Conservation (phyloP, 1,140 invertebrate genomes). For the Anoplolepis gracilipes region DNA sequence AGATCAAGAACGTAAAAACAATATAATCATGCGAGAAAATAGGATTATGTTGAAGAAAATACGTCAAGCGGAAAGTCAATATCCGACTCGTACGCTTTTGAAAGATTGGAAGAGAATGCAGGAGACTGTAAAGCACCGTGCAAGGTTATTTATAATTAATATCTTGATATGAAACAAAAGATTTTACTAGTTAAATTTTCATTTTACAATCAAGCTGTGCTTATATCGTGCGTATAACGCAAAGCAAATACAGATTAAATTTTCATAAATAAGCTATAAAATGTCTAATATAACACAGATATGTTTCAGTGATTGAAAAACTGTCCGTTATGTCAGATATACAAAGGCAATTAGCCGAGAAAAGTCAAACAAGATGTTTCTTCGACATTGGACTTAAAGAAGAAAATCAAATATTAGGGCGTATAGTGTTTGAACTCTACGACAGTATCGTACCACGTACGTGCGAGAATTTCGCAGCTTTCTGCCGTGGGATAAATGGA, state of each 20-base stretch:
- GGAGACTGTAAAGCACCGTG: not conserved
- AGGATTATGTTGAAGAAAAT: slow-evolving; percentile 69
- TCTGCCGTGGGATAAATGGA: slow-evolving; percentile 86
- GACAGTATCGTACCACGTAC: slow-evolving; percentile 88
- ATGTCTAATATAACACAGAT: slow-evolving; percentile 10
- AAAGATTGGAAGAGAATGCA: slow-evolving; percentile 72
- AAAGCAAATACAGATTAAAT: too few relatives aligned
- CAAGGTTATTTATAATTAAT: slow-evolving; percentile 46
- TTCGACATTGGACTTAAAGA: slow-evolving; percentile 79
- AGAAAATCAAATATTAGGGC: slow-evolving; percentile 81
- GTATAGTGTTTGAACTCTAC: slow-evolving; percentile 88
- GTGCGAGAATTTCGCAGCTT: slow-evolving; percentile 88
- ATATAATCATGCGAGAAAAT: slow-evolving; percentile 69
- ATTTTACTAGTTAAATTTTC: not conserved
- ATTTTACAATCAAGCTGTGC: not conserved
- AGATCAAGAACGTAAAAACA: slow-evolving; percentile 44
- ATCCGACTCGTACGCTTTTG: slow-evolving; percentile 64
- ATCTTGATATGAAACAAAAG: not conserved
- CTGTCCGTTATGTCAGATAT: not conserved
- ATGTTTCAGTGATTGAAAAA: slow-evolving; percentile 18
- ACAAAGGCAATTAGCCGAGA: slow-evolving; percentile 12
- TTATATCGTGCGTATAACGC: not conserved
- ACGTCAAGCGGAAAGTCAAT: slow-evolving; percentile 56
- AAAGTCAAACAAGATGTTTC: slow-evolving; percentile 76
- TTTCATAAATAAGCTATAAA: too few relatives aligned